Conservation (phyloP, 2,113 vertebrate genomes). For the Copsychus sechellarum region DNA sequence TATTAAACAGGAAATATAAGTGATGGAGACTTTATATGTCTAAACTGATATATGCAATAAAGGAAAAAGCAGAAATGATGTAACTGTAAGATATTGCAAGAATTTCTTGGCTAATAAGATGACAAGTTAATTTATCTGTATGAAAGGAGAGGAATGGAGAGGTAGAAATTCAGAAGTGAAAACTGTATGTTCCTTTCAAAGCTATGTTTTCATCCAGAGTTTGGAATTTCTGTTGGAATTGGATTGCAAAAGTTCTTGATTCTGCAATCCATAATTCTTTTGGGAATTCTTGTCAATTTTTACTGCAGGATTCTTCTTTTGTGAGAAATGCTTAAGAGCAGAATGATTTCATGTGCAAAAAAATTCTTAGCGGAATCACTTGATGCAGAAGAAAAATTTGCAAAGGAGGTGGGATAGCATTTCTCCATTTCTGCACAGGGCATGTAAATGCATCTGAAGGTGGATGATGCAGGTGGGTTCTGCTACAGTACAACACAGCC, state of each 20-base stretch:
- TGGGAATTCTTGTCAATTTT: neutral
- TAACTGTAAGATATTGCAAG: neutral
- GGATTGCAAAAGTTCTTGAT: neutral
- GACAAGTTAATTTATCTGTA: neutral
- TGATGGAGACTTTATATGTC: neutral
- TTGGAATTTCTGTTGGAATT: neutral
- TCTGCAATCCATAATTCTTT: neutral
- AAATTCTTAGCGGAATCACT: neutral
- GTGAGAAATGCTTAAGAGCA: neutral
- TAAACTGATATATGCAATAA: neutral
- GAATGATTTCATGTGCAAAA: neutral
- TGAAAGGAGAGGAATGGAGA: neutral
- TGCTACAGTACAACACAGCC: neutral
- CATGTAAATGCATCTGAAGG: neutral
- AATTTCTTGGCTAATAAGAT: neutral
- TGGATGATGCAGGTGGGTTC: neutral
- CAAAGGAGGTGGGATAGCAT: neutral
- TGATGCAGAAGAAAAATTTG: neutral
- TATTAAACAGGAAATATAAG: neutral
- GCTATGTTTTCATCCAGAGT: neutral
- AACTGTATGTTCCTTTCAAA: neutral
- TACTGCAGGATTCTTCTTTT: neutral
- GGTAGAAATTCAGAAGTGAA: neutral
- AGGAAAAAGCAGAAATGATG: neutral
- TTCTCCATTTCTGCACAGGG: neutral